A percentile compares a stretch with the other conserved stretches of the same genome.
Evolutionary conservation across 2,113 vertebrate species (phyloP).

Genomic region (Erpornis zantholeuca): DNA sequence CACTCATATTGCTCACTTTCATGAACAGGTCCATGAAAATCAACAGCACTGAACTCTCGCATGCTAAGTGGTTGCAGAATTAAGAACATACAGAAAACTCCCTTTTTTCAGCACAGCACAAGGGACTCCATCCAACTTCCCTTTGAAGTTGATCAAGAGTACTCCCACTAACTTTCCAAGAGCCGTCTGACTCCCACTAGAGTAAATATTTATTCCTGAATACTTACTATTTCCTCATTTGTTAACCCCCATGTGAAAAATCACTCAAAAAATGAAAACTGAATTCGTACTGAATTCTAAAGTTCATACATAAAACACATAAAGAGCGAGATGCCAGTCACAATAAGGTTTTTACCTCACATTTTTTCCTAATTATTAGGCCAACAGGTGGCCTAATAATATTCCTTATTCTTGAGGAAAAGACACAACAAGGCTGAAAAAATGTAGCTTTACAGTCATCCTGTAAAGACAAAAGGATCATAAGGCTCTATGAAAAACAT

Average conservation of each 20-base stretch:
- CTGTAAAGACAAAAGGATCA: not conserved
- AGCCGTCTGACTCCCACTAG: not conserved
- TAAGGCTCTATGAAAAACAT: not conserved
- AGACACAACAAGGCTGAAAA: not conserved
- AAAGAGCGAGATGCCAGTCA: not conserved
- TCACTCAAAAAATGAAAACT: not conserved
- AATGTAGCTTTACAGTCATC: not conserved
- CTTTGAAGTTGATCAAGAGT: constrained; percentile 10
- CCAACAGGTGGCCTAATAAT: not conserved
- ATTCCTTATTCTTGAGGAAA: not conserved
- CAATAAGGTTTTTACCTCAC: not conserved
- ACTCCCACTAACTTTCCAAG: not conserved
- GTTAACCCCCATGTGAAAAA: not conserved
- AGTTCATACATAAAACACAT: not conserved
- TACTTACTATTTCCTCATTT: not conserved
- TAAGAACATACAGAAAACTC: not conserved
- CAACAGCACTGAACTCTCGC: not conserved
- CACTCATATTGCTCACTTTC: not conserved
- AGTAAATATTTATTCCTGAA: constrained; percentile 27
- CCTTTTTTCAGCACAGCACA: not conserved
- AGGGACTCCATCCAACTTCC: not conserved
- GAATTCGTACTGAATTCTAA: not conserved
- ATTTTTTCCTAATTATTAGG: not conserved
- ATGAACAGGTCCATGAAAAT: not conserved
- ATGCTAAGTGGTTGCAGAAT: not conserved